Base-by-base conservation (phyloP, 2,888 invertebrate genomes). In the Plebejus anna region DNA sequence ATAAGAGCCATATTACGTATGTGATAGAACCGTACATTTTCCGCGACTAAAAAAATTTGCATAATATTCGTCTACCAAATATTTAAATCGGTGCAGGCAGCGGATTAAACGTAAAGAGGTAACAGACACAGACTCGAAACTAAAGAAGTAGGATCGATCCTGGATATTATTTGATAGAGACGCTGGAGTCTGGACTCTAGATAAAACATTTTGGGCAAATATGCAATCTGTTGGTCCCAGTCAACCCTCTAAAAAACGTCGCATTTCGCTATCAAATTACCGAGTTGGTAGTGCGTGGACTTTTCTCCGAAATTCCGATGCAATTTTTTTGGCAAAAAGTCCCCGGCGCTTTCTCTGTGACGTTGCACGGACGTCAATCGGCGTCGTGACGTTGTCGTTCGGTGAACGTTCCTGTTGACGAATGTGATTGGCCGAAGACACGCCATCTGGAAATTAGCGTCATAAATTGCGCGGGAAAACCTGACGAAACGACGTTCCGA, bases 371-470 rank as follows among this genome's bases (percentile, higher is more conserved):
- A 73, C 73, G 73, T 73, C 73, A 51, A 73, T 73, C 32, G 1
- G 16, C 55, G 22, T 4, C 22, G 55, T 73, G 55, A 73, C 73
- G 73, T 55, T 55, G 2, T 77, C 79, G 75, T 78, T 75, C 75
- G 57, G 66, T 75, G 75, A 78, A 78, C 61, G 75, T 55, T 77
- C 71, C 71, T 75, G 79, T 78, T 78, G 79, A 80, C 80, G 73
- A 51, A 73, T 32, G 32, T 71, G 22, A 71, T 73, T 73, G 51
- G 51, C 73, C 51, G 51, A 51, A 73, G 28, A 73, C 51, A 73
- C 32, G 55, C 73, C 32, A 73, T 51, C 22, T 32, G 55, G 32
- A 73, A 42, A n/a, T 42, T 42, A 71, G 7, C 42, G 71, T 42
- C 42, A 71, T 71, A 42, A 71, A 66, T 66, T 66, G 32, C 38